Base-by-base conservation (phyloP, 2,797 vertebrate species). In the Malacoraja senta region DNA sequence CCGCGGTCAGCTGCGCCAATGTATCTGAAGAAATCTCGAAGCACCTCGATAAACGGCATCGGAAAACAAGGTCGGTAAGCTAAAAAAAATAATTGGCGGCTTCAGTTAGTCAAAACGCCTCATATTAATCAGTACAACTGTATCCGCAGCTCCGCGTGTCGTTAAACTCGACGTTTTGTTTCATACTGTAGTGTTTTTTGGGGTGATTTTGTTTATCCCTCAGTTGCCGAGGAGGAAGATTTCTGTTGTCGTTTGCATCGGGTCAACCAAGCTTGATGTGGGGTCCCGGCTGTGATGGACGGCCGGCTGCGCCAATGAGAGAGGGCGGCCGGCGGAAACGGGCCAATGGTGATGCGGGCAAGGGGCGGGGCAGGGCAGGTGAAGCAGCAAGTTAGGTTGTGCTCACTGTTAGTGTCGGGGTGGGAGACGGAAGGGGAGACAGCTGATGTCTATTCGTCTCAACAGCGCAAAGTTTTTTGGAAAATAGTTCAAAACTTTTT, bases 31-130 rank as follows among this genome's bases (percentile, higher is more conserved):
- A 72, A 76, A 76, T 53, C 4, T 92, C 90, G 90, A 53, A 53
- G 90, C 38, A 74, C 24, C 71, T 92, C 68, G 71, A 92, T 92
- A 76, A 92, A 92, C 71, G 90, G 90, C 8, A 92, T 92, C 68
- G 90, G 90, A 7, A 92, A 92, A 29, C 90, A 53, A 74, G 90
- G 90, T 92, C 19, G 3, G 71, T 7, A 68, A 72, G 7, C 32
- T 10, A 65, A 65, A n/a, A 63, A 58, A 29, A 80, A 80, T 17
- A 71, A 71, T 71, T 71, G 68, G 68, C 17, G 19, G 12, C 68
- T 71, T 19, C 13, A 13, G 3, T 71, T 71, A 71, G 13, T 24
- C 7, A 8, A 7, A 74, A 7, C 71, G 21, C 4, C 13, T 26
- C 21, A 24, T 21, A 74, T 74, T 12, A 53, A 53, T 17, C 13